Evolutionary conservation across 2,797 vertebrate genomes (phyloP).

Genomic region (Rhinella marina): DNA sequence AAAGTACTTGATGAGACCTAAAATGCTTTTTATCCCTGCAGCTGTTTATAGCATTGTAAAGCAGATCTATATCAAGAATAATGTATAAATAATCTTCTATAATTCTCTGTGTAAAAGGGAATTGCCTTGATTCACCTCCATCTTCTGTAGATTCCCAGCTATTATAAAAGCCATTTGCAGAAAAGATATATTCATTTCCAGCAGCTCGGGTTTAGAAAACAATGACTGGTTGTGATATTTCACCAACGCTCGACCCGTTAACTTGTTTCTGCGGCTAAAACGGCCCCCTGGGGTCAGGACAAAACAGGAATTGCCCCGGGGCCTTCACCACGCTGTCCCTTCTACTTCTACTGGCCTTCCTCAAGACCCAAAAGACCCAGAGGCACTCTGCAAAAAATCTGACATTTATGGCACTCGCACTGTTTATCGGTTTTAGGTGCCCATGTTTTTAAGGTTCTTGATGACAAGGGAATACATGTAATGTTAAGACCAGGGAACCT

Average conservation of each 20-base stretch:
- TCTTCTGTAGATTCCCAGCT: neutral
- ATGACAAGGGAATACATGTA: neutral
- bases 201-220: neutral
- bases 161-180: conserved; percentile 20
- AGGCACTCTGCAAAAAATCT: neutral
- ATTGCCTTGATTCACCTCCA: conserved; percentile 15
- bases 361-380: neutral
- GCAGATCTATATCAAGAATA: conserved; percentile 3
- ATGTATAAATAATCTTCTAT: neutral
- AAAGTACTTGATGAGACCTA: neutral
- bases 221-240: neutral
- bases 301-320: neutral
- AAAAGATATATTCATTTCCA: neutral
- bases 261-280: neutral
- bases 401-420: neutral
- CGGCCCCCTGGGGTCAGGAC: neutral
- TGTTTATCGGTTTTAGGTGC: neutral
- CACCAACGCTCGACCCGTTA: neutral
- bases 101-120: conserved; percentile 17
- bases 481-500: neutral
- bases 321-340: neutral
- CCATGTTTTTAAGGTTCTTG: neutral
- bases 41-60: neutral
- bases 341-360: neutral
- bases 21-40: conserved; percentile 12